These are phyloP conservation scores for Drosophila nigricruria DNA, from an alignment of 2,888 invertebrate species.

Conservation along the genomic window DNA sequence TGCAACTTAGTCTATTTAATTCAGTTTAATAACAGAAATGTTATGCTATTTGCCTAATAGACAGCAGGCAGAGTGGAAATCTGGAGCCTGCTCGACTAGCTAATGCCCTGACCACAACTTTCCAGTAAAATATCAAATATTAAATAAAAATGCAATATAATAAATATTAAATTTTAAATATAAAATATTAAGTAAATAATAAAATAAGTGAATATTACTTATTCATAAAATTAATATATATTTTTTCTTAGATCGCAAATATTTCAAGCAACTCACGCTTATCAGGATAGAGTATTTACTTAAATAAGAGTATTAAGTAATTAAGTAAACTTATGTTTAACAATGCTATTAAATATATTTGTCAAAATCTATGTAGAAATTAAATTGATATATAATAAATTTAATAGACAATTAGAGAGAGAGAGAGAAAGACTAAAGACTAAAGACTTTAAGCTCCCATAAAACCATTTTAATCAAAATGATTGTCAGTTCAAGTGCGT, in stretches of 20 bases:
- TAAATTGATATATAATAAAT: neutral
- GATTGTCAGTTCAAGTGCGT: neutral
- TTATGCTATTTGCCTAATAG: neutral
- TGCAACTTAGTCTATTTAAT: neutral
- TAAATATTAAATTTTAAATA: neutral
- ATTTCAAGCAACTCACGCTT: neutral
- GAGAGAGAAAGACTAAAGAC: neutral
- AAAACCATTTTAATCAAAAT: neutral
- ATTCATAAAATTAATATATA: too few species aligned
- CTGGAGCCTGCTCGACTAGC: neutral
- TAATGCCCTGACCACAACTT: neutral
- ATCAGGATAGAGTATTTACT: neutral
- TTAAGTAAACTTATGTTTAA: neutral
- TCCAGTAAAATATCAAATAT: neutral
- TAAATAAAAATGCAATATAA: neutral
- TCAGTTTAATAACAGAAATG: constrained; percentile 5
- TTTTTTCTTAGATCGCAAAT: neutral
- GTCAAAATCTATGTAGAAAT: neutral
- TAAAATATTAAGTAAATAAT: neutral
- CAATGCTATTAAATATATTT: neutral
- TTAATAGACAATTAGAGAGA: neutral
- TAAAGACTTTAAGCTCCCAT: neutral
- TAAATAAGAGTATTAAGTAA: neutral
- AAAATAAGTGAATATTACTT: too few species aligned
- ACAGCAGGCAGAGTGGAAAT: neutral